Conservation (phyloP, 2,797 vertebrate species). For the Falco peregrinus region DNA sequence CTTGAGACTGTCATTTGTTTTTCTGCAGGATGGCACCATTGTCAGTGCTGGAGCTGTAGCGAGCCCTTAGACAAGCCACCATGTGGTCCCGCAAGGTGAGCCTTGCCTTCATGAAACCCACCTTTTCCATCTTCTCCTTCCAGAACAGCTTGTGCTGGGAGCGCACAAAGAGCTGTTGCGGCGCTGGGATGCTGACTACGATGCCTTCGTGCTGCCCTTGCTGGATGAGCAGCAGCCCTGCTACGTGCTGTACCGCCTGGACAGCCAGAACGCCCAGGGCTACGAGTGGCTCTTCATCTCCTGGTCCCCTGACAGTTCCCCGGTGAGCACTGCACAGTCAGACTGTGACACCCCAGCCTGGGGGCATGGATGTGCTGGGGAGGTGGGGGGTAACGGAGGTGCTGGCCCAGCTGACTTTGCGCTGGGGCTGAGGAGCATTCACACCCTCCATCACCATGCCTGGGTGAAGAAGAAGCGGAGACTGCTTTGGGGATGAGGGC, state of each 20-base stretch:
- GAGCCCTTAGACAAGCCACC: fast-evolving
- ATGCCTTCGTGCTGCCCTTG: constrained; percentile 88
- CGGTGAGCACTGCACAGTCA: constrained; percentile 74
- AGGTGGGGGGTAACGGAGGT: not conserved
- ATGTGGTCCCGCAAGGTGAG: not conserved
- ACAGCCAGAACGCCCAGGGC: constrained; percentile 94
- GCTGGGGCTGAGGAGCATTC: not conserved
- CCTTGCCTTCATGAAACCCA: not conserved
- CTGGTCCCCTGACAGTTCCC: constrained; percentile 97
- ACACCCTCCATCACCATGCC: fast-evolving
- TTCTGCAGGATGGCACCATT: fast-evolving
- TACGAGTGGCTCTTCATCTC: constrained; percentile 97
- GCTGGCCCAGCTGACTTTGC: not conserved
- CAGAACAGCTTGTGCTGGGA: constrained; percentile 94
- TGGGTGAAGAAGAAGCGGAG: not conserved
- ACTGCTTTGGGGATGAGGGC: not conserved
- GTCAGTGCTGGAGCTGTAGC: not conserved
- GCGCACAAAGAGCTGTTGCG: constrained; percentile 85
- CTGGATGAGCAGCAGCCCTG: constrained; percentile 90
- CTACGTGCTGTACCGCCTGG: constrained; percentile 95
- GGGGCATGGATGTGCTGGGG: fast-evolving
- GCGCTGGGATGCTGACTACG: constrained; percentile 94
- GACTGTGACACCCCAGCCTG: not conserved
- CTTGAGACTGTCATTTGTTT: fast-evolving
- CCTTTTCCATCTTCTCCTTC: constrained; percentile 8